Base-by-base conservation (phyloP, 2,888 invertebrate species). In the Matsumyia berberina region DNA sequence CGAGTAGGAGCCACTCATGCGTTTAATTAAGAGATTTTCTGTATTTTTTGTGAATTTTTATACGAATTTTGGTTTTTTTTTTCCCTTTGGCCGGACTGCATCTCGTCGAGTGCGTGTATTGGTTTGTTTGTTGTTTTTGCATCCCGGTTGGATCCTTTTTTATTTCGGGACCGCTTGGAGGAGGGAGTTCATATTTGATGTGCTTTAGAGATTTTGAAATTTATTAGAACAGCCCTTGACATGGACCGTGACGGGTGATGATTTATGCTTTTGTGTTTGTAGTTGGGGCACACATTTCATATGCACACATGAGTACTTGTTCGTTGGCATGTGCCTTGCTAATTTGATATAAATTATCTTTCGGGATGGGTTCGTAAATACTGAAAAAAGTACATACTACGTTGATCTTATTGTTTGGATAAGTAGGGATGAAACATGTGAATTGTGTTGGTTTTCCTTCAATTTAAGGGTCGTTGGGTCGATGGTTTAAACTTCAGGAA, bases 11-110 rank as follows among this genome's bases (percentile, higher is more conserved):
- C 66, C 77, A 78, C 72, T 82, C 82, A 78, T 78, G 78, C 82
- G 82, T 78, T 82, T 82, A 78, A 82, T 82, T 82, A 78, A 82
- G 82, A 82, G 70, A 72, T 67, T 78, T 82, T 82, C 51, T 58
- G 37, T 42, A 17, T 51, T 33, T 31, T 33, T 19, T 57, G 5
- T 49, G 11, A n/a, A 51, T 39, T 46, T 69, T 33, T 66, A 24
- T 12, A 35, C 55, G 55, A 64, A 55, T 19, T 64, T 74, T 74
- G 55, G 39, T 15, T 12, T 19, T 37, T 7, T 62, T 58, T 39
- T 46, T 66, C 29, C 12, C 33, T 33, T 29, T 44, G 2, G 24
- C 24, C 8, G 15, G 12, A 11, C 29, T 53, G 55, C 42, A 64
- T 55, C 37, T 8, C n/a, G 9, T 67, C 24, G 53, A 42, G 67